Evolutionary conservation across 2,797 vertebrate genomes (phyloP).

Genomic region (Gymnothorax reevesii): DNA sequence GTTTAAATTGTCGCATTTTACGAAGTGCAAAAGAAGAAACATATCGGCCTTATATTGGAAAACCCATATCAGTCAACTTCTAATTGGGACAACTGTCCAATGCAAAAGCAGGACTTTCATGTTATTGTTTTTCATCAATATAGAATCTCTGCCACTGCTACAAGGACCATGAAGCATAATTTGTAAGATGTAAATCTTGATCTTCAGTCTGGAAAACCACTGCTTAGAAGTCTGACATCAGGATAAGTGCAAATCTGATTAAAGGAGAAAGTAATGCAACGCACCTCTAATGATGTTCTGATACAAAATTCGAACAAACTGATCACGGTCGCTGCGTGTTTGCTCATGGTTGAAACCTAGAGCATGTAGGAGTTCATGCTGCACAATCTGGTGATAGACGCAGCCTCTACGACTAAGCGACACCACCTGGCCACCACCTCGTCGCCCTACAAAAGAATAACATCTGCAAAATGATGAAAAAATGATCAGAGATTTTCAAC

Average conservation of each 20-base stretch:
- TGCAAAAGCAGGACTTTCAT: background rate
- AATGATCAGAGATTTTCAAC: constrained; percentile 18
- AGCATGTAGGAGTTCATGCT: constrained; percentile 73
- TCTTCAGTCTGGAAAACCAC: too few relatives aligned
- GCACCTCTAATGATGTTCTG: constrained; percentile 34
- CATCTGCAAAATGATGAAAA: constrained; percentile 52
- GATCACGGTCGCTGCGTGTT: constrained; percentile 69
- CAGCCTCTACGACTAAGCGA: constrained; percentile 60
- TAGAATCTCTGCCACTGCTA: background rate
- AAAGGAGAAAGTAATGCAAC: background rate
- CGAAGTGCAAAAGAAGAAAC: too few relatives aligned
- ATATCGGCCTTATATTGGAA: too few relatives aligned
- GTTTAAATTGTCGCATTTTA: too few relatives aligned
- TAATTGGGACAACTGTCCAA: background rate
- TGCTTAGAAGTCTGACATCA: background rate
- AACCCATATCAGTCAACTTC: too few relatives aligned
- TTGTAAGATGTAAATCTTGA: too few relatives aligned
- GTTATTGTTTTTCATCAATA: background rate
- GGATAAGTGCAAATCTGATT: background rate
- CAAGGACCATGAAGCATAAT: background rate
- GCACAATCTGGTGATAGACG: constrained; percentile 51
- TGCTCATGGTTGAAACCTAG: constrained; percentile 77
- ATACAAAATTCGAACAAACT: constrained; percentile 47
- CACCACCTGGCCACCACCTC: constrained; percentile 48
- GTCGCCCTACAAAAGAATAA: constrained; percentile 64